Evolutionary conservation across 1,140 invertebrate species (phyloP).

Genomic region (Calliphora vicina): DNA sequence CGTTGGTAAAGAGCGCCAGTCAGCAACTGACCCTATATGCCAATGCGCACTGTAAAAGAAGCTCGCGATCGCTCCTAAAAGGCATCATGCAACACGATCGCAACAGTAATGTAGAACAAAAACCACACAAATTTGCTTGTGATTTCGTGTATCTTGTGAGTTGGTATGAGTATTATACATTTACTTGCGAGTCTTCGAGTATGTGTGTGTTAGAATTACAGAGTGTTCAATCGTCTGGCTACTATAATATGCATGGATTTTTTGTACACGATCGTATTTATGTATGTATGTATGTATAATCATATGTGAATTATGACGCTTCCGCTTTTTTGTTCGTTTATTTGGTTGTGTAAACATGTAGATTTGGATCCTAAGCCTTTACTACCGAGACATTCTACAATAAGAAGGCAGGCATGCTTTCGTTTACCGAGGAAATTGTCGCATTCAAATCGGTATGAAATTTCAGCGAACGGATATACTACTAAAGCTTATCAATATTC

Average conservation of each 20-base stretch:
- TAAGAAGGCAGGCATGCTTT: too few species aligned
- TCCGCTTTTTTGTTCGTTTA: background rate
- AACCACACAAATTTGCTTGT: background rate
- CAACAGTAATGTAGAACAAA: background rate
- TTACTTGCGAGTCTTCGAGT: too few species aligned
- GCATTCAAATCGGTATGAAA: background rate
- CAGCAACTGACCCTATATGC: slow-evolving; percentile 39
- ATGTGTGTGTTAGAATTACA: background rate
- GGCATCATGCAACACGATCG: slow-evolving; percentile 3
- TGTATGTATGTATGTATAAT: background rate
- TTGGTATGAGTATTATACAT: too few species aligned
- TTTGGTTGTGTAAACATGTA: background rate
- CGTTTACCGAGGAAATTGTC: background rate
- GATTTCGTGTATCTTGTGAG: background rate
- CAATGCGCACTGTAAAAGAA: slow-evolving; percentile 25
- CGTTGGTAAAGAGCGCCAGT: slow-evolving; percentile 40
- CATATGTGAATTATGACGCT: background rate
- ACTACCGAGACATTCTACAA: too few species aligned
- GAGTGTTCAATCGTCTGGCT: background rate
- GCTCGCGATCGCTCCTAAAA: slow-evolving; percentile 36
- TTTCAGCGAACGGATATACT: background rate
- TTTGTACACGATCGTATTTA: background rate
- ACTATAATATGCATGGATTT: background rate
- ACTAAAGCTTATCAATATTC: background rate
- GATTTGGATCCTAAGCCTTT: too few species aligned